Evolutionary conservation across 92 coral and sea anemone species (phyloP), one percentile per base, ranked within the genome.

Genomic region (Blastomussa wellsi): DNA sequence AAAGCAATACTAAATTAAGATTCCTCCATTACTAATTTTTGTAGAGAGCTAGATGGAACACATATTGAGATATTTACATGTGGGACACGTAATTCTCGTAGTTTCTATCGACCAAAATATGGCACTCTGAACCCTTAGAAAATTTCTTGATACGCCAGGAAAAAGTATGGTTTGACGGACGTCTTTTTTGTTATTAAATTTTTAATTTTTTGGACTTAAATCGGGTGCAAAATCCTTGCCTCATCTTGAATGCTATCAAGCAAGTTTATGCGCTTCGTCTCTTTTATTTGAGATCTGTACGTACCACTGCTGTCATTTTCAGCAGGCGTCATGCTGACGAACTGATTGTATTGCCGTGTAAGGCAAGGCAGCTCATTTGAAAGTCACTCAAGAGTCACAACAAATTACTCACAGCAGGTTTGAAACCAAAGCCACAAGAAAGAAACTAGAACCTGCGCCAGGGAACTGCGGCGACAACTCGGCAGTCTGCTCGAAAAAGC

Each of bases 341-440:
- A 28, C 9, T 36, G 59, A 82, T 82, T 82, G 86, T 82, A 24
- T 71, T 49, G 51, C 67, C 77, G 35, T 33, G 65, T 36, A 51
- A 70, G 55, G 53, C 37, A 52, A 72, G 68, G 66, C 2, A 49
- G 62, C 65, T 81, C 35, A 82, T 82, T 82, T 82, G 49, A 82
- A 82, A 72, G 79, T 82, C 73, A 59, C 59, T 83, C 84, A 48
- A 73, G 72, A 52, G 73, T 73, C 79, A 83, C 80, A 82, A 55
- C 86, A 42, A 81, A 57, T 73, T 74, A 80, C 74, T 83, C 87
- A 83, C 87, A 83, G 87, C 87, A 64, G 87, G 87, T 48, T 5
- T 35, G 72, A 82, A 82, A 72, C 38, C 78, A 82, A 53, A 71
- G 71, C 69, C 48, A 60, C 82, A 16, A 26, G 17, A 22, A 1